Conservation (phyloP, 2,797 vertebrate species). For the Sylvia borin region DNA sequence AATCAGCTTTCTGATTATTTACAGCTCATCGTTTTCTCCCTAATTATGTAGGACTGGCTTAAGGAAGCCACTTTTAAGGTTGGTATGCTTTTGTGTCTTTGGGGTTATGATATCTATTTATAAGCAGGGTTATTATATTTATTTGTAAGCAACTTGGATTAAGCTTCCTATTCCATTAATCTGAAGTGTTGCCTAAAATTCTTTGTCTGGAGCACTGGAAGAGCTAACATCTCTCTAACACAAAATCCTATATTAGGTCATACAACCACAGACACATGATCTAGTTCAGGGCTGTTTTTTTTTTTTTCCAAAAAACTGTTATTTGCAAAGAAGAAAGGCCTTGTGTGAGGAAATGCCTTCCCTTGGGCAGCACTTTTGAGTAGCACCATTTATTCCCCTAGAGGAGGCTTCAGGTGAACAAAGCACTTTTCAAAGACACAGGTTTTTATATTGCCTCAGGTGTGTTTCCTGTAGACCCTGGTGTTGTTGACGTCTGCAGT, state of each 20-base stretch:
- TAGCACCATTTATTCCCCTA: neutral
- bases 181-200: neutral
- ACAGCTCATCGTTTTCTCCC: neutral
- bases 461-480: neutral
- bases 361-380: neutral
- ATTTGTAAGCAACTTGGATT: neutral
- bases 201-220: neutral
- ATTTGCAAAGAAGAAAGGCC: neutral
- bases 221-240: neutral
- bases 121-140: neutral
- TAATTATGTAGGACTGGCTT: neutral
- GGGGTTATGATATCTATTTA: neutral
- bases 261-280: neutral
- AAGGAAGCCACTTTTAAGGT: neutral
- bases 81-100: neutral
- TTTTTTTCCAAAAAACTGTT: neutral
- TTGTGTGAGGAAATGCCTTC: neutral
- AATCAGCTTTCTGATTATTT: neutral
- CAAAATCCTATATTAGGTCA: neutral
- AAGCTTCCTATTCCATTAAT: neutral
- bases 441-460: neutral
- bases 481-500: neutral
- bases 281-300: fast-evolving
- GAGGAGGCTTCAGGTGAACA: neutral
- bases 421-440: neutral